A percentile compares a stretch with the other conserved stretches of the same genome.
Conservation (phyloP, 2,888 invertebrate species). For the Xestia sexstrigata region DNA sequence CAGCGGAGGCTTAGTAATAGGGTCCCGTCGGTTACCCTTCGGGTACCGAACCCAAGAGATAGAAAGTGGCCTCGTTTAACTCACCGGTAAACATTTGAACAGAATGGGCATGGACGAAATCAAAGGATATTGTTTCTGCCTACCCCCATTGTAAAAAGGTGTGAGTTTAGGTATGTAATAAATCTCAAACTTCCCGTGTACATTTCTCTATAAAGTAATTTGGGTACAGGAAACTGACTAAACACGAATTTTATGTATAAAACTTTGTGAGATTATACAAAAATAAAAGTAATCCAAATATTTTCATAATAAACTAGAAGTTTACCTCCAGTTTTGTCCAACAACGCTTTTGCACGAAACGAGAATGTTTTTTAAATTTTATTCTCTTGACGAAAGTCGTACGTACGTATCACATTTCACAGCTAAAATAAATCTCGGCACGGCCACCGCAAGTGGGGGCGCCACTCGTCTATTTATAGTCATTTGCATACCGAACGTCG, state of each 20-base stretch:
- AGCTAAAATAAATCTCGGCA: constrained; percentile 65
- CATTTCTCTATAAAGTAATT: not conserved
- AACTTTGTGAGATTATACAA: not conserved
- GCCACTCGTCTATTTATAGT: constrained; percentile 79
- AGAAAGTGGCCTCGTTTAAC: not conserved
- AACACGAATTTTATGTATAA: not conserved
- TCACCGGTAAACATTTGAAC: not conserved
- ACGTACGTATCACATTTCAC: constrained; percentile 58
- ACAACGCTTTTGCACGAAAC: not conserved
- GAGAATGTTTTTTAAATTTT: constrained; percentile 25
- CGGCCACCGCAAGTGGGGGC: constrained; percentile 65
- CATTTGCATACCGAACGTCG: constrained; percentile 83
- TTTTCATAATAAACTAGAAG: constrained; percentile 20
- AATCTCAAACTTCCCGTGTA: not conserved
- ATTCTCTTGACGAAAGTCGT: constrained; percentile 34
- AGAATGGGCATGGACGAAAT: not conserved
- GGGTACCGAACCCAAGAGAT: not conserved
- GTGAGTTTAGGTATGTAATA: not conserved
- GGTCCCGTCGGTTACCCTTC: too few species aligned
- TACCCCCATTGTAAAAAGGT: not conserved
- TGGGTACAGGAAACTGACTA: not conserved
- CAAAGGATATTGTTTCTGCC: not conserved
- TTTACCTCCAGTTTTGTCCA: constrained; percentile 8
- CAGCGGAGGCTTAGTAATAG: too few species aligned
- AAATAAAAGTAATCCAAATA: constrained; percentile 5